These are phyloP conservation scores for Ectropis crepuscularia DNA, from an alignment of 2,888 invertebrate genomes.

Conservation along the genomic window DNA sequence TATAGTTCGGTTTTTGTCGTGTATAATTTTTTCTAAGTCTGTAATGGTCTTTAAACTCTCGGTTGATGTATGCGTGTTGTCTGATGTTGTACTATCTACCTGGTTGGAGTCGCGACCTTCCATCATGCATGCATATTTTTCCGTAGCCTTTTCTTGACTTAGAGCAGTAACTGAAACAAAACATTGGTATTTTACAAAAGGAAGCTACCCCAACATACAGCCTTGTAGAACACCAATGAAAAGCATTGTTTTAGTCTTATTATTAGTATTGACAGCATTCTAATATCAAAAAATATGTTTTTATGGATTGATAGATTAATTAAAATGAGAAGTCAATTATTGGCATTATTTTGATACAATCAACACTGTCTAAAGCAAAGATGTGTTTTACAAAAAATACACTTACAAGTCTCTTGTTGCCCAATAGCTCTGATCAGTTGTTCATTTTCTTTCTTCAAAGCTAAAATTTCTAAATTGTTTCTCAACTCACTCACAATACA, in stretches of 20 bases:
- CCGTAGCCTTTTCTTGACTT: constrained; percentile 56
- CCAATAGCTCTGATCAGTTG: constrained; percentile 59
- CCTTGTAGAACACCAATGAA: constrained; percentile 1
- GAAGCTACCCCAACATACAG: neutral
- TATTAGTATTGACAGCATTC: neutral
- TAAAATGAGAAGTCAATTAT: too few species aligned
- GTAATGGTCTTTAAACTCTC: constrained; percentile 74
- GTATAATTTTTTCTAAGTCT: constrained; percentile 75
- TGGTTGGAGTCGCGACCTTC: constrained; percentile 62
- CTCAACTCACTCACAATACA: constrained; percentile 40
- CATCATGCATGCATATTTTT: constrained; percentile 50
- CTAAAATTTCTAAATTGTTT: constrained; percentile 47
- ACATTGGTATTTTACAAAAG: neutral
- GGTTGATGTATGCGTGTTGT: constrained; percentile 67
- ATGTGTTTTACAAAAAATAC: neutral
- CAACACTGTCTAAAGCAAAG: too few species aligned
- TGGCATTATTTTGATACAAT: too few species aligned
- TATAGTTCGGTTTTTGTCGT: constrained; percentile 74
- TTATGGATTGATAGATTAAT: too few species aligned
- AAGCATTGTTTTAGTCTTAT: neutral
- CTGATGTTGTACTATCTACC: constrained; percentile 74
- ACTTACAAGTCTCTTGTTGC: constrained; percentile 69
- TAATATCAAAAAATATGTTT: neutral
- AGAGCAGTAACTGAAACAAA: constrained; percentile 59
- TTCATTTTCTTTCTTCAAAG: constrained; percentile 64